Conservation (phyloP, 2,797 vertebrate genomes). For the Onychomys torridus region DNA sequence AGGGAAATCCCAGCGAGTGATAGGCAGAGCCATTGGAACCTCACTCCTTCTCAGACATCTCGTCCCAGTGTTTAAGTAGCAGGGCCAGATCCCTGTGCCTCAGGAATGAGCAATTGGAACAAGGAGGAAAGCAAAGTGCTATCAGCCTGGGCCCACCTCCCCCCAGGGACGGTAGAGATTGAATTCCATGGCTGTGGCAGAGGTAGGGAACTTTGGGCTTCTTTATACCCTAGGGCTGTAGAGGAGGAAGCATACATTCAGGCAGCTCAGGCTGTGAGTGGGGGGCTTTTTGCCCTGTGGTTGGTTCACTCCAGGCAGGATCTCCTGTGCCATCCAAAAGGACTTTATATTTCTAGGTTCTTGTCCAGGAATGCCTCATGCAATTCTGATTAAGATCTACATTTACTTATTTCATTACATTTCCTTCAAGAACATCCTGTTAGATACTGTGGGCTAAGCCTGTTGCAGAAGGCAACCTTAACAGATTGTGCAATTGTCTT, state of each 20-base stretch:
- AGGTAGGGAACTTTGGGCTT: not conserved
- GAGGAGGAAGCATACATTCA: not conserved
- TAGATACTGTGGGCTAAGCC: not conserved
- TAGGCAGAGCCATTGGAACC: not conserved
- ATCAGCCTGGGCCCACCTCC: not conserved
- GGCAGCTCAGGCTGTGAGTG: not conserved
- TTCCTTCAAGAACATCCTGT: not conserved
- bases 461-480: not conserved
- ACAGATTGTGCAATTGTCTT: conserved; percentile 8
- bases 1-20: conserved; percentile 21
- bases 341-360: not conserved
- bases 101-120: not conserved
- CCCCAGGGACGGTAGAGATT: not conserved
- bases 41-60: not conserved
- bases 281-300: not conserved
- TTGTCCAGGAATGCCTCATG: not conserved
- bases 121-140: conserved; percentile 1
- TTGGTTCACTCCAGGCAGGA: not conserved
- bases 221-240: not conserved
- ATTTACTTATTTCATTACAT: conserved; percentile 13
- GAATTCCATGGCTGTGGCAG: not conserved
- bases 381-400: not conserved
- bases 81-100: not conserved
- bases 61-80: not conserved
- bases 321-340: not conserved